Percentiles rank a stretch among this genome's conserved stretches.
phyloP scores from a whole-genome alignment of 2,797 vertebrate genomes.

The Onychomys leucogaster region DNA sequence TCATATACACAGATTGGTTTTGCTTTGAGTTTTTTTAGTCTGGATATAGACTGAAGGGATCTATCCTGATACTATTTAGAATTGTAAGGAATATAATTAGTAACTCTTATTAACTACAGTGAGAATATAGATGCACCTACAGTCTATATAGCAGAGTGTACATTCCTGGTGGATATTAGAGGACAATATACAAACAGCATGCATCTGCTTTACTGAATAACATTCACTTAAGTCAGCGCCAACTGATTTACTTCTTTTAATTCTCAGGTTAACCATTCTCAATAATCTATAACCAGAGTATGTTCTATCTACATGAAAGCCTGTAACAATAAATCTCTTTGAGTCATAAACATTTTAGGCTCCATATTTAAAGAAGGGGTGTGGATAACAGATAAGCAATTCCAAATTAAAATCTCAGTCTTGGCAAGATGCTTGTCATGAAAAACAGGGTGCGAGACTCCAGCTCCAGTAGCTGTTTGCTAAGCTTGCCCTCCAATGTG shows the following conservation, averaged over 20 bases:
- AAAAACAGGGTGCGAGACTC: neutral
- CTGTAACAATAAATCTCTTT: neutral
- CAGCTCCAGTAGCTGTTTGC: neutral
- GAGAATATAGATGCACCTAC: neutral
- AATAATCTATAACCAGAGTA: neutral
- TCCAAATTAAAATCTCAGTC: neutral
- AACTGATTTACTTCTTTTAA: neutral
- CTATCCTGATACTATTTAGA: neutral
- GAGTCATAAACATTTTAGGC: neutral
- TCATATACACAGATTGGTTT: slow-evolving; percentile 3
- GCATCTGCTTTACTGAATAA: neutral
- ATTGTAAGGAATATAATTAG: slow-evolving; percentile 49
- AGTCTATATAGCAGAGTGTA: slow-evolving; percentile 16
- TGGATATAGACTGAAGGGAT: slow-evolving; percentile 37
- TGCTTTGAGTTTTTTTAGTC: slow-evolving; percentile 25
- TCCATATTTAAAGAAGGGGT: neutral
- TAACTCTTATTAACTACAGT: neutral
- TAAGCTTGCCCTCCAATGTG: neutral
- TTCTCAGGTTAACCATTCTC: neutral
- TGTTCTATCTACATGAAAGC: slow-evolving; percentile 45
- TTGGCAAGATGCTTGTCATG: neutral
- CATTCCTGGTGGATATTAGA: neutral
- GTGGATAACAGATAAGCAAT: neutral
- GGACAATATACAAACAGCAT: neutral
- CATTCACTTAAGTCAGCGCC: neutral